Conservation (phyloP, 2,113 vertebrate genomes). For the Crotalus horridus region DNA sequence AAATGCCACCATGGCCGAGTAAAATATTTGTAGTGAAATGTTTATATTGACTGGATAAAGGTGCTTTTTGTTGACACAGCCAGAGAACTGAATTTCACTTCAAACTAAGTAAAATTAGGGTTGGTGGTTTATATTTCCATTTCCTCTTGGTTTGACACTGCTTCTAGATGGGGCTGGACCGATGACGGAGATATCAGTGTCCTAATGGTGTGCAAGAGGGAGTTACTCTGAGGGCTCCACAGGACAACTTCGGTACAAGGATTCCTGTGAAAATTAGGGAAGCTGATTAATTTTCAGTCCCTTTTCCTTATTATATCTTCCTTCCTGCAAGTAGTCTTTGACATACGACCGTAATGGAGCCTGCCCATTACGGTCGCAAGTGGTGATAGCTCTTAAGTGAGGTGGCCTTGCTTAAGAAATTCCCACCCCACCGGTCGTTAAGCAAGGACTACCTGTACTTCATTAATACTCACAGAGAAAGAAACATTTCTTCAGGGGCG, state of each 20-base stretch:
- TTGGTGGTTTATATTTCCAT: conserved; percentile 13
- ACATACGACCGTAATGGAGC: not conserved
- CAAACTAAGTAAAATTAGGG: not conserved
- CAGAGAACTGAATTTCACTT: not conserved
- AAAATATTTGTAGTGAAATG: not conserved
- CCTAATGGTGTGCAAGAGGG: not conserved
- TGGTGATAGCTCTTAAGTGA: not conserved
- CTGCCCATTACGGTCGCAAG: not conserved
- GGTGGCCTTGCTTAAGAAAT: not conserved
- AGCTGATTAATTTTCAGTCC: not conserved
- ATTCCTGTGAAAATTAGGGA: not conserved
- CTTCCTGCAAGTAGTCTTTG: not conserved
- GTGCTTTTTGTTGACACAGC: not conserved
- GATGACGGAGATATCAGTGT: not conserved
- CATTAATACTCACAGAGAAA: not conserved
- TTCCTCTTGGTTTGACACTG: not conserved
- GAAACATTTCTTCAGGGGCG: not conserved
- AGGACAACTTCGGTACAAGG: conserved; percentile 18
- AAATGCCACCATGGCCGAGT: not conserved
- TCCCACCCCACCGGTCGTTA: not conserved
- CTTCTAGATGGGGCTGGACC: not conserved
- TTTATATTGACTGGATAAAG: not conserved
- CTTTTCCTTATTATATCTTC: too few species aligned
- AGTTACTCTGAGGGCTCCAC: conserved; percentile 8
- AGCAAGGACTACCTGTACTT: not conserved